A percentile compares a stretch with the other conserved stretches of the same genome.
Evolutionary conservation across 2,797 vertebrate genomes (phyloP).

Genomic region (Saxicola maurus): DNA sequence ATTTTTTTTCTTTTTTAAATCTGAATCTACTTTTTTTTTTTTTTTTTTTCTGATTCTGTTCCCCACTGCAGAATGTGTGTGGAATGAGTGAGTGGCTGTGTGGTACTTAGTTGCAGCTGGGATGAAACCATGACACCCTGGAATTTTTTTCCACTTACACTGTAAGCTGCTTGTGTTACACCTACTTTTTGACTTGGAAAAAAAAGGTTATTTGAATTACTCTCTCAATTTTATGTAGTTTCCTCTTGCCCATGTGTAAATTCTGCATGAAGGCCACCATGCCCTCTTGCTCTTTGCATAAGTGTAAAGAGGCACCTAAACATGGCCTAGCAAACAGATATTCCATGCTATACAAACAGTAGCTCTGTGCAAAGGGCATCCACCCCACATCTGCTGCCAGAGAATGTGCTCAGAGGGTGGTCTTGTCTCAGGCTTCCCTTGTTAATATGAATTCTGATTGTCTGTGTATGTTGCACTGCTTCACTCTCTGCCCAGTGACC

Average conservation of each 20-base stretch:
- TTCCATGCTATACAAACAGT: conserved; percentile 52
- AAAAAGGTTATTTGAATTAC: background rate
- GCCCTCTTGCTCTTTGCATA: background rate
- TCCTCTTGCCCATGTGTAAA: background rate
- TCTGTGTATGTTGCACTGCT: background rate
- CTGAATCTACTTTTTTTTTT: background rate
- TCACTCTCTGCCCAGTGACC: background rate
- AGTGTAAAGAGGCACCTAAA: conserved; percentile 5
- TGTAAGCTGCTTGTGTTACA: background rate
- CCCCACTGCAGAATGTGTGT: no score
- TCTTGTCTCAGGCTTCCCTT: background rate
- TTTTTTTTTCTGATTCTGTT: background rate
- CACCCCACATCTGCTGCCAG: background rate
- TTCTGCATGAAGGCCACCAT: background rate
- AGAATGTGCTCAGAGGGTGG: background rate
- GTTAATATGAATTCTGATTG: background rate
- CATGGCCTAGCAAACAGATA: conserved; percentile 40
- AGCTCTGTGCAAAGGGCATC: conserved; percentile 36
- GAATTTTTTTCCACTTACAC: background rate
- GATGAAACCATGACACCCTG: background rate
- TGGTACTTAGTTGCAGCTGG: background rate
- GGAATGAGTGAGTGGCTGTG: background rate
- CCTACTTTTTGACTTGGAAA: conserved; percentile 1
- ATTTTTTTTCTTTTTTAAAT: no score
- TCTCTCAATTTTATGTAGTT: background rate